phyloP scores from a whole-genome alignment of 2,113 vertebrate genomes.

The Pelusios castaneus region DNA sequence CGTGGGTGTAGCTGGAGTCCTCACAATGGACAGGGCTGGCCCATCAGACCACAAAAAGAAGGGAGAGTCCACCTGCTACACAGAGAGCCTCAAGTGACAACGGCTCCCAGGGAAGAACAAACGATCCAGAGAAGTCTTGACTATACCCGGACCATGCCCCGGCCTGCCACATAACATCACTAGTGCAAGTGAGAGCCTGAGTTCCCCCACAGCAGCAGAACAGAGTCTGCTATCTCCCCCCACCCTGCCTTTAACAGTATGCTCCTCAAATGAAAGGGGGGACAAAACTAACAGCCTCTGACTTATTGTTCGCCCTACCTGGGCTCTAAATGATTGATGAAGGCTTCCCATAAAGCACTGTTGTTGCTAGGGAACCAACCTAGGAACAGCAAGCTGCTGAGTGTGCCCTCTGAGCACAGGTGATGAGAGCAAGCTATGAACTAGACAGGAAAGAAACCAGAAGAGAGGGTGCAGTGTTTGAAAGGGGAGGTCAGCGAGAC shows the following conservation, averaged over 20 bases:
- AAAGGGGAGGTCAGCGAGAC: background rate
- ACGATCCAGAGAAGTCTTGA: background rate
- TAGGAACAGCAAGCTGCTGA: background rate
- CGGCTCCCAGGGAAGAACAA: background rate
- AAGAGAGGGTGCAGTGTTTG: background rate
- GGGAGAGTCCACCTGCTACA: background rate
- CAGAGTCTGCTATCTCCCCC: background rate
- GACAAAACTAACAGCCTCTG: background rate
- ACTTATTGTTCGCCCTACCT: background rate
- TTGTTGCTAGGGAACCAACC: conserved; percentile 20
- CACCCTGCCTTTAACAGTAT: background rate
- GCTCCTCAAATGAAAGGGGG: background rate
- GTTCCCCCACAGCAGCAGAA: background rate
- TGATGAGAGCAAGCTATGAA: background rate
- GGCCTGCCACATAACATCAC: background rate
- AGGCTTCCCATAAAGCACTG: conserved; percentile 7
- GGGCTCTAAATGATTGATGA: conserved; percentile 51
- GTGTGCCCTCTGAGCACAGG: background rate
- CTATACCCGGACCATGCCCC: background rate
- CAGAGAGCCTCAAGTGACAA: background rate
- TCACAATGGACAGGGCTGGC: background rate
- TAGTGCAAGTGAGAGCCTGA: background rate
- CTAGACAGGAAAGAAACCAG: background rate
- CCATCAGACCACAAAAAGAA: background rate
- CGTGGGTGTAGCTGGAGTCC: background rate